phyloP scores from a whole-genome alignment of 2,888 invertebrate genomes.

The Mactromeris polynyma region DNA sequence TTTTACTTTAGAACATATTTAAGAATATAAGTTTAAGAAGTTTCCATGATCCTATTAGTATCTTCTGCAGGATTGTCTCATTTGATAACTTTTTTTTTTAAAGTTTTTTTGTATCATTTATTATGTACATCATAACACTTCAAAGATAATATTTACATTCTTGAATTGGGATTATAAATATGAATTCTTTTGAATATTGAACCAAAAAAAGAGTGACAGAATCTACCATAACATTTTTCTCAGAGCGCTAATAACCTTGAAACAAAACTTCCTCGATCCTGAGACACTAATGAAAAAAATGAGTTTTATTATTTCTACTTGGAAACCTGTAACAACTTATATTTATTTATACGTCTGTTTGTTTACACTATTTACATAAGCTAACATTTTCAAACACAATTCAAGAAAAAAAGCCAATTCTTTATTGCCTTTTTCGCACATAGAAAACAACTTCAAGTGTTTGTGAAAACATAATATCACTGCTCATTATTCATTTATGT shows the following conservation, averaged over 20 bases:
- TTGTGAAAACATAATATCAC: neutral
- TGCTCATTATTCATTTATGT: conserved; percentile 30
- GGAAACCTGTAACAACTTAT: neutral
- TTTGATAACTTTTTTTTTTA: no score
- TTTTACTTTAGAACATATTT: no score
- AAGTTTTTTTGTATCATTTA: no score
- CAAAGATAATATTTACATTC: no score
- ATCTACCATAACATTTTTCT: neutral
- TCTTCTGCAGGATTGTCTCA: no score
- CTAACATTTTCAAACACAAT: neutral
- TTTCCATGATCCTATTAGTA: no score
- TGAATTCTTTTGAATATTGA: no score
- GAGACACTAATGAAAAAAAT: conserved; percentile 6
- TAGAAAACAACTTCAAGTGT: neutral
- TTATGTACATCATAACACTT: no score
- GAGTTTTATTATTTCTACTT: neutral
- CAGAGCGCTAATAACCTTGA: neutral
- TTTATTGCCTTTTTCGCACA: conserved; percentile 19
- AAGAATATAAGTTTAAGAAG: no score
- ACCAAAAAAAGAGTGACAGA: neutral
- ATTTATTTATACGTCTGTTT: neutral
- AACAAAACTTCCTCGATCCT: neutral
- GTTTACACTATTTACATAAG: neutral
- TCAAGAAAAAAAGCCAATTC: neutral
- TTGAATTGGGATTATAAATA: no score